A percentile compares a stretch with the other conserved stretches of the same genome.
phyloP scores from a whole-genome alignment of 2,888 invertebrate genomes.

The Ephialtes manifestator region DNA sequence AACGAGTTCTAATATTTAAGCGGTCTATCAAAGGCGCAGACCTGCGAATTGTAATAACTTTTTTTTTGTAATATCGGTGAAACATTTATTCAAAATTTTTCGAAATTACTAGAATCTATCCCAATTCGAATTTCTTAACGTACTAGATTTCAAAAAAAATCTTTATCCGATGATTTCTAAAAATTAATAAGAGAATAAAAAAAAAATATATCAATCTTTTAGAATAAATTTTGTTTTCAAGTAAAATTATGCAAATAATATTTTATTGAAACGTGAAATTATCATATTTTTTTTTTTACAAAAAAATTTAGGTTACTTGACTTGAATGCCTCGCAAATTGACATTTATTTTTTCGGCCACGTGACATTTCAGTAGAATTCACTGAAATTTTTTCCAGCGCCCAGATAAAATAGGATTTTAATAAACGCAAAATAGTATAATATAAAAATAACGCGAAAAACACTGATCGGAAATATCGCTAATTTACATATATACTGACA shows the following conservation, averaged over 20 bases:
- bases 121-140: no score
- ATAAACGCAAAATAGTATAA: not conserved
- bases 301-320: not conserved
- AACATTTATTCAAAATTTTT: not conserved
- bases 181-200: not conserved
- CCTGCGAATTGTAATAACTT: not conserved
- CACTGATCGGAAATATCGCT: not conserved
- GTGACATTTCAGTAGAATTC: not conserved
- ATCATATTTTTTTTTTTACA: not conserved
- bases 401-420: not conserved
- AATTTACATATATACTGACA: slow-evolving; percentile 1
- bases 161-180: no score
- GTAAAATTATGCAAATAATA: no score
- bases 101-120: no score
- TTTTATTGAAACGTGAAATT: not conserved
- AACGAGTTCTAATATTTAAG: not conserved
- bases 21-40: not conserved
- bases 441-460: not conserved
- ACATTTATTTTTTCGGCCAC: not conserved
- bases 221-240: no score
- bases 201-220: no score
- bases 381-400: not conserved
- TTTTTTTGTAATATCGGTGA: not conserved
- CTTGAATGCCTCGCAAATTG: not conserved
- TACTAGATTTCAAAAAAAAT: no score